phyloP scores from a whole-genome alignment of 2,797 vertebrate genomes.

The Austrolebias charrua region DNA sequence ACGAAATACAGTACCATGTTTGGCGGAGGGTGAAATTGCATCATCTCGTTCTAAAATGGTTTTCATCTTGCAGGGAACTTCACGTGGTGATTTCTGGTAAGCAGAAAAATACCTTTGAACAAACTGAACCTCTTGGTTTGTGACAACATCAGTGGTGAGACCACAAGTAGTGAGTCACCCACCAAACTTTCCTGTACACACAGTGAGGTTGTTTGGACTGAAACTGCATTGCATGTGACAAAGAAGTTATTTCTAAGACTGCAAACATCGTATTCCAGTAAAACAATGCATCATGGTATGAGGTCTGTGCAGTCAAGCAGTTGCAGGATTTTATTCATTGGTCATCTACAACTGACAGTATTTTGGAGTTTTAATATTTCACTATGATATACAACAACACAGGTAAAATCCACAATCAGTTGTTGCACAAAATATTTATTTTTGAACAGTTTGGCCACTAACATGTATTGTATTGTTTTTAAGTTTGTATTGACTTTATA shows the following conservation, averaged over 20 bases:
- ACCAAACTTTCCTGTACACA: constrained; percentile 35
- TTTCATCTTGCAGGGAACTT: constrained; percentile 18
- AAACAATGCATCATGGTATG: constrained; percentile 37
- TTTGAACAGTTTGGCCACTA: no score
- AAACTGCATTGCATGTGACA: constrained; percentile 57
- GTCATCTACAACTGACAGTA: constrained; percentile 20
- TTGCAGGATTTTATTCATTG: constrained; percentile 17
- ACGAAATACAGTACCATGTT: no score
- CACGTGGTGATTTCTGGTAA: constrained; percentile 41
- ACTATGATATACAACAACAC: not conserved
- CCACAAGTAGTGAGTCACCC: constrained; percentile 52
- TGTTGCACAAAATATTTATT: no score
- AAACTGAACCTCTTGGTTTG: constrained; percentile 38
- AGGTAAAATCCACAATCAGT: not conserved
- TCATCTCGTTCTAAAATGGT: constrained; percentile 1
- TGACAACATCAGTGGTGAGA: constrained; percentile 55
- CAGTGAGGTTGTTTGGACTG: constrained; percentile 45
- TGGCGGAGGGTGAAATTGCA: not conserved
- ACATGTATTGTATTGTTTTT: no score
- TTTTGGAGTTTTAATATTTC: not conserved
- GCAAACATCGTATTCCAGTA: constrained; percentile 55
- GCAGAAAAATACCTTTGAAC: constrained; percentile 33
- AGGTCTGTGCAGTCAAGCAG: constrained; percentile 42
- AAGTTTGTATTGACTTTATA: no score
- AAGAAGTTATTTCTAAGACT: constrained; percentile 48